Evolutionary conservation across 2,797 vertebrate species (phyloP), one percentile per base, ranked within the genome.

Genomic region (Gymnoscopelus microlampas): DNA sequence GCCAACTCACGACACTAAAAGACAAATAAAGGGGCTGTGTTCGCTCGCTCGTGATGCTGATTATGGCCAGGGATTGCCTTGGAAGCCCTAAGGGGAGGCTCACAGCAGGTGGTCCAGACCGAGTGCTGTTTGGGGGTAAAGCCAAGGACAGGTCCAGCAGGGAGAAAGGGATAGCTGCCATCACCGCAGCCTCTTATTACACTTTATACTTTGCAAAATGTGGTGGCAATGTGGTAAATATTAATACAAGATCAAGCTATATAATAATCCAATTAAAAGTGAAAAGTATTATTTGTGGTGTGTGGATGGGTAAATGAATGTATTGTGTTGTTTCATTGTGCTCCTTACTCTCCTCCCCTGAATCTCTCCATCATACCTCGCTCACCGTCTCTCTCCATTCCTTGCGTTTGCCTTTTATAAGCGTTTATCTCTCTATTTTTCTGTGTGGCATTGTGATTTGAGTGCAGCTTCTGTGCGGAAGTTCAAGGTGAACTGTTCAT

Each of bases 401-500:
- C 13, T 15, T 19, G 35, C 56, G 13, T 26, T 59, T n/a, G 51
- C 48, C n/a, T 59, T 66, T 79, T 39, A 32, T 47, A 69, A 35
- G 2, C 7, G 35, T 6, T 0, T 8, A 39, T 47, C 10, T 53
- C 47, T 61, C 39, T 58, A 39, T 79, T 77, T 71, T 66, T 72
- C 71, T 63, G 10, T 51, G 0, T 24, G 66, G 60, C 60, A 55
- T 6, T 79, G 14, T 66, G 55, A 64, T 74, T 49, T 15, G 56
- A 59, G 58, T 47, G 53, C 9, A 32, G 66, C 53, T 61, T 68
- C 66, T 82, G 53, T 56, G 26, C 61, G 23, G 35, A 67, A 64
- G 66, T 50, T 70, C 72, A 81, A 78, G 81, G 77, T 79, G 74
- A 85, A 64, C 29, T 70, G 83, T 72, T 86, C 67, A 71, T 82